phyloP scores from a whole-genome alignment of 2,113 vertebrate species.

The Erythrolamprus reginae region DNA sequence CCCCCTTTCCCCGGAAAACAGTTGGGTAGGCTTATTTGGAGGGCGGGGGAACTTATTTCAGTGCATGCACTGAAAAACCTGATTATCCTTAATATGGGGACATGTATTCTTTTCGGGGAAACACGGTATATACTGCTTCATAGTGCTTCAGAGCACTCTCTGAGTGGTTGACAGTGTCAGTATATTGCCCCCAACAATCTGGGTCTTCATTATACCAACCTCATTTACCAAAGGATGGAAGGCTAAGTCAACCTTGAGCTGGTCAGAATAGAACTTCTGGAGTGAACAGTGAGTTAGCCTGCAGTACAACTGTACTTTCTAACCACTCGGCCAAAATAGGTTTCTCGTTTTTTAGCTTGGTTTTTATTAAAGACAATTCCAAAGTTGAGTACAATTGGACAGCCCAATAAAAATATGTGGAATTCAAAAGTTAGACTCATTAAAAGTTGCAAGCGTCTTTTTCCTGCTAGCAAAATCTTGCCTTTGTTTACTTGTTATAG shows the following conservation, averaged over 20 bases:
- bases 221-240: not conserved
- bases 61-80: no score
- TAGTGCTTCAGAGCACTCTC: not conserved
- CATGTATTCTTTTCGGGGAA: no score
- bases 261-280: not conserved
- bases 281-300: not conserved
- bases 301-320: not conserved
- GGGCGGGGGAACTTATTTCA: no score
- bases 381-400: not conserved
- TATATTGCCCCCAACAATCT: not conserved
- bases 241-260: not conserved
- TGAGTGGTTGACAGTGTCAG: not conserved
- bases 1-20: no score
- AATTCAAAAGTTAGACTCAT: not conserved
- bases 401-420: not conserved
- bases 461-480: not conserved
- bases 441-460: not conserved
- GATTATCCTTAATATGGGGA: no score
- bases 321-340: no score
- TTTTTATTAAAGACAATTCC: not conserved
- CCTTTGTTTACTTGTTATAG: not conserved
- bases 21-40: no score
- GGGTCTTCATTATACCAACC: not conserved
- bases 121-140: not conserved
- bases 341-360: not conserved